Evolutionary conservation across 2,797 vertebrate genomes (phyloP), one percentile per base, ranked within the genome.

Genomic region (Todus mexicanus): DNA sequence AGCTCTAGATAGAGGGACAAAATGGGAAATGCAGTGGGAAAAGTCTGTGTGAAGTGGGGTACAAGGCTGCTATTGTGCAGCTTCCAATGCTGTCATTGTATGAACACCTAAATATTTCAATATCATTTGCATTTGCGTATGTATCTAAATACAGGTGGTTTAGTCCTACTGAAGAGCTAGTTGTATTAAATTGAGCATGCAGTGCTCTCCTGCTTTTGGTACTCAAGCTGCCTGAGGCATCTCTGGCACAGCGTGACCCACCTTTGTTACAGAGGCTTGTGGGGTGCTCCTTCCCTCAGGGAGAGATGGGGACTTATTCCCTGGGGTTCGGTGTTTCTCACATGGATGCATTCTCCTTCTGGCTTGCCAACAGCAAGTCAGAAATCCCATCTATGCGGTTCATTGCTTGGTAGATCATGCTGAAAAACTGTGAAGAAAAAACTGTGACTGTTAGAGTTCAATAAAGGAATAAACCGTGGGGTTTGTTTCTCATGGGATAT

Each of bases 321-420:
- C 53, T 50, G 69, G 57, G 40, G 9, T 61, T 79, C 75, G 69
- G 17, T 66, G 16, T 59, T 93, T 92, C 74, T 84, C 84, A 48
- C 84, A 70, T 79, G 64, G 60, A 45, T 92, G 71, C n/a, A n/a
- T n/a, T 87, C 23, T 75, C 66, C 80, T 83, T 68, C 79, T 90
- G 86, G 68, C 65, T 87, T 60, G 51, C 66, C 77, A 84, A 12
- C 80, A 84, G 88, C 65, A 85, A 93, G 81, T 92, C 92, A 95
- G 92, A 57, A 84, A 90, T 93, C 75, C 61, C 77, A 92, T 64
- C 48, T 84, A 9, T 50, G 70, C 2, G 10, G 33, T 73, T 94
- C 60, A 19, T 73, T 84, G 77, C 93, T 82, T 77, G 64, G 68
- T 64, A 90, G 78, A 76, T 90, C 53, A 15, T 53, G 81, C 78